Conservation (phyloP, 2,113 vertebrate species). For the Tragelaphus imberbis region DNA sequence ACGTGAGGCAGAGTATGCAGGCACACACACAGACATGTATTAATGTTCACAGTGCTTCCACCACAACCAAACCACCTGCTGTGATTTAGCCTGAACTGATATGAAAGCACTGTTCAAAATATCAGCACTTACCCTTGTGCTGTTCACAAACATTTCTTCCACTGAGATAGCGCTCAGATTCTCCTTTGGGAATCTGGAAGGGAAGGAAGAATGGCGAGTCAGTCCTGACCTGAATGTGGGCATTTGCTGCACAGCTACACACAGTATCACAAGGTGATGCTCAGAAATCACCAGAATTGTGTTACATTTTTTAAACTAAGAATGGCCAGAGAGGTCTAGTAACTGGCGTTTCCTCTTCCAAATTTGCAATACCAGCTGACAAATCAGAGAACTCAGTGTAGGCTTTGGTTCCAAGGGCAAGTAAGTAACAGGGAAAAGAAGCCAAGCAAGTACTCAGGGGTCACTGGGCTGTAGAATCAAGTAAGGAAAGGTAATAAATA, state of each 20-base stretch:
- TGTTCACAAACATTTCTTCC: background rate
- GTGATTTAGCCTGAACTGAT: background rate
- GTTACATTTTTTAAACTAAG: background rate
- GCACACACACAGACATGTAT: accelerated
- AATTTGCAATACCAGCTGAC: background rate
- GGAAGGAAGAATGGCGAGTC: background rate
- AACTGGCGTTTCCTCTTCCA: background rate
- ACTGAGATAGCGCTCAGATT: background rate
- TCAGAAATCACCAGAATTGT: background rate
- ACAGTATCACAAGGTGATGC: background rate
- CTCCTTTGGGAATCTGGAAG: accelerated
- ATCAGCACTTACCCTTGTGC: background rate
- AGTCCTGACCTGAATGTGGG: background rate
- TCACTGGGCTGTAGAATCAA: background rate
- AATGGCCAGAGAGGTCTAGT: background rate
- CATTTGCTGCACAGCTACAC: background rate
- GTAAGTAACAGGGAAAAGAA: background rate
- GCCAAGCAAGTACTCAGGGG: background rate
- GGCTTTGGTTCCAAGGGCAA: background rate
- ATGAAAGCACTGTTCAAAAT: background rate
- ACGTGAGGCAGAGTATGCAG: background rate
- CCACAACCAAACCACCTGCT: background rate
- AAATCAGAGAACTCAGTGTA: background rate
- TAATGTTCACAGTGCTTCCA: background rate
- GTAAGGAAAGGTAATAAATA: background rate